These are phyloP conservation scores for Saimiri boliviensis DNA, from an alignment of 2,113 vertebrate genomes.

Conservation along the genomic window DNA sequence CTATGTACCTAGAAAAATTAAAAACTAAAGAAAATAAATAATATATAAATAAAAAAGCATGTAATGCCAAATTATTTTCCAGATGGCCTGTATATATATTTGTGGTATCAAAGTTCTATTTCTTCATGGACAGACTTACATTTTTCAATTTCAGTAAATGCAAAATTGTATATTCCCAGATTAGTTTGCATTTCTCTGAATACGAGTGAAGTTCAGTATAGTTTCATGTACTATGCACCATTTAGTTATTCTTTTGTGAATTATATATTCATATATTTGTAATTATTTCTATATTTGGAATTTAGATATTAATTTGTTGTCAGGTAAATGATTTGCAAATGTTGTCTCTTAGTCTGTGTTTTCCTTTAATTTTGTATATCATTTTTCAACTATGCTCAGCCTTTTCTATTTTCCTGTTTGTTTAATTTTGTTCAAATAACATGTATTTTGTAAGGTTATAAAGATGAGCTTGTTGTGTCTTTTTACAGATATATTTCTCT, in stretches of 20 bases:
- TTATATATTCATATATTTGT: background rate
- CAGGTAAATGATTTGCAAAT: background rate
- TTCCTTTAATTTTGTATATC: background rate
- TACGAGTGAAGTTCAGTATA: background rate
- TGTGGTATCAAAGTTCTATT: background rate
- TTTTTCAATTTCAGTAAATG: background rate
- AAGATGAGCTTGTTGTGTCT: background rate
- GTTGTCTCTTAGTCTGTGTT: background rate
- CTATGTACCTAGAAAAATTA: too few species aligned
- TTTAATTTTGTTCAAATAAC: background rate
- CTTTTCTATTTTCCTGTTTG: background rate
- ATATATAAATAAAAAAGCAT: background rate
- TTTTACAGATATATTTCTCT: background rate
- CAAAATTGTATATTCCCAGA: background rate
- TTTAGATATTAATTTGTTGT: background rate
- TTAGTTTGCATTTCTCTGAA: background rate
- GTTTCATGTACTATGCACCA: background rate
- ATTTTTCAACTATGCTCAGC: background rate
- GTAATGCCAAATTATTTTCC: background rate
- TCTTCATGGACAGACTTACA: background rate
- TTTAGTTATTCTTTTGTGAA: background rate
- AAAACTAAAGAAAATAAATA: too few species aligned
- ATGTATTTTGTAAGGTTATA: background rate
- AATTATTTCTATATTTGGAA: background rate
- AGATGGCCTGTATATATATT: background rate